Conservation (phyloP, 2,888 invertebrate species). For the Pyrgus malvae region DNA sequence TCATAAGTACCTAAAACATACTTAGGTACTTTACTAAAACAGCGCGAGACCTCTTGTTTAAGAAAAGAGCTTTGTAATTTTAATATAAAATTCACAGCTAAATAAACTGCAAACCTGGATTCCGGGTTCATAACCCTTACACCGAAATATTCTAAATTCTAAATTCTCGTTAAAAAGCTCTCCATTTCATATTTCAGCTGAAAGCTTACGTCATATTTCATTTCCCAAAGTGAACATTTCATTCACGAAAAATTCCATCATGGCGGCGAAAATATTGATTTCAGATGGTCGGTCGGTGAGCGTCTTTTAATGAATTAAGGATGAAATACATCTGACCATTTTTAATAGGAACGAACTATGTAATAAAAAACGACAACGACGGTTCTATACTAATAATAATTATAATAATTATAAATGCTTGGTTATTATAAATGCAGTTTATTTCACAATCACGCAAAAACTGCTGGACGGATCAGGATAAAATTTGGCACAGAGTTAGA, state of each 20-base stretch:
- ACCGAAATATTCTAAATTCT: conserved; percentile 5
- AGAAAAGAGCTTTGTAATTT: no score
- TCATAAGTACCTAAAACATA: no score
- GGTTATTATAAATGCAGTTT: no score
- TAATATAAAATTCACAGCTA: neutral
- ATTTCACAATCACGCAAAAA: no score
- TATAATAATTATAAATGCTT: no score
- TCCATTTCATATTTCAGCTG: conserved; percentile 22
- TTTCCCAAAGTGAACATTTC: conserved; percentile 27
- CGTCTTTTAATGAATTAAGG: conserved; percentile 28
- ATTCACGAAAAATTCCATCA: conserved; percentile 27
- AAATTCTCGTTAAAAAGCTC: conserved; percentile 6
- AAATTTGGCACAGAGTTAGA: no score
- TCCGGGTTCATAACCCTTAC: neutral
- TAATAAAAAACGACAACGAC: no score
- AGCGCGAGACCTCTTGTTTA: neutral
- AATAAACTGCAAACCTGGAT: neutral
- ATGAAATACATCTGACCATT: neutral
- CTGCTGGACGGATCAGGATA: no score
- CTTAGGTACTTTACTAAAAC: no score
- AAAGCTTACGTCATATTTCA: conserved; percentile 25
- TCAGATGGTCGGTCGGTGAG: conserved; percentile 22
- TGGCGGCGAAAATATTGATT: conserved; percentile 26
- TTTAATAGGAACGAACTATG: no score
- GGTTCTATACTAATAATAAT: no score